Base-by-base conservation (phyloP, 2,888 invertebrate genomes). In the Papilio elwesi region DNA sequence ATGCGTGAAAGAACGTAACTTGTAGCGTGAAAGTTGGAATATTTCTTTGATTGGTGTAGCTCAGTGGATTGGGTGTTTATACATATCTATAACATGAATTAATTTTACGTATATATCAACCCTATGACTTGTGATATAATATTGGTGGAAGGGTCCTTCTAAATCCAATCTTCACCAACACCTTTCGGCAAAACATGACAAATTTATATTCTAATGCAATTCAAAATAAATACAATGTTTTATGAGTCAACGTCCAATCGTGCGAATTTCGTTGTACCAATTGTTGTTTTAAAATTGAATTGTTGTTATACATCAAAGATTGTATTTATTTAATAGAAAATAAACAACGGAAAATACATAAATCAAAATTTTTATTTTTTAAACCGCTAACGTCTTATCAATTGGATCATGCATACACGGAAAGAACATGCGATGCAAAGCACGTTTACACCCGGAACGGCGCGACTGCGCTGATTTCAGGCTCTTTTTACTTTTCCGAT, bases 381-480 rank as follows among this genome's bases (percentile, higher is more conserved):
- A 64, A 74, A 67, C 16, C 73, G 74, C 76, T 75, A 26, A 9
- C 12, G 26, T 53, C 55, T 59, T 68, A 48, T 74, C 9, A 10
- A 26, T 75, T 77, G 59, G 26, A 67, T 52, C 64, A 16, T 11
- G 49, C 68, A 53, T 26, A 43, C 49, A 64, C 75, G 79, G 78
- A 82, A 81, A 81, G 82, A 78, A 82, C 86, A 91, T 91, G 89
- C 89, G 81, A 83, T 91, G 89, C 90, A 81, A 83, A 78, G 83
- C 91, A 92, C 91, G 91, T 91, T 84, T 83, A 79, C 78, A 76
- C 81, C 82, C 82, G 82, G 87, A 86, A 85, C 83, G 81, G 79
- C 79, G 85, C 86, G 83, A 85, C 84, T 83, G 83, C 86, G 82
- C 89, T 90, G 91, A 92, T 91, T 92, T 86, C 79, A 85, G 82